Evolutionary conservation across 2,888 invertebrate species (phyloP).

Genomic region (Dexiosoma caninum): DNA sequence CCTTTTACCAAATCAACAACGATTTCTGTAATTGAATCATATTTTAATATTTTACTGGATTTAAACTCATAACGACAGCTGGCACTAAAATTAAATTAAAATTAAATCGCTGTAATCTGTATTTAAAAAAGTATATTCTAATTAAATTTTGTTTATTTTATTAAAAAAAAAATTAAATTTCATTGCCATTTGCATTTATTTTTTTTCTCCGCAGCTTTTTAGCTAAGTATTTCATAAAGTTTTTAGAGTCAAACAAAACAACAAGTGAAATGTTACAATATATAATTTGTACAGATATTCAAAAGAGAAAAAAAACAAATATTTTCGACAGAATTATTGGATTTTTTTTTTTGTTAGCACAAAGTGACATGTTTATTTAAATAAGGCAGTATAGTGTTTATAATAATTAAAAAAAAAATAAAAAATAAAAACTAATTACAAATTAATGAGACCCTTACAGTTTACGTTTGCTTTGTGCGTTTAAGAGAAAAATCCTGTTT

Average conservation of each 20-base stretch:
- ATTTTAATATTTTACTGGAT: no score
- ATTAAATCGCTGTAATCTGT: no score
- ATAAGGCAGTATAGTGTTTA: not conserved
- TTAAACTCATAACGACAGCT: not conserved
- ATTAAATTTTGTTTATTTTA: not conserved
- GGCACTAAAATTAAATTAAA: not conserved
- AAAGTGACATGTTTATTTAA: not conserved
- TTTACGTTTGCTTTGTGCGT: not conserved
- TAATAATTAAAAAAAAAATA: not conserved
- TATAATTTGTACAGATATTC: no score
- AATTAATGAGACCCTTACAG: constrained; percentile 28
- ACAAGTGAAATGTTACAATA: constrained; percentile 56
- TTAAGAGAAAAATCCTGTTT: not conserved
- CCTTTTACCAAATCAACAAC: no score
- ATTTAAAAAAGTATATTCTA: not conserved
- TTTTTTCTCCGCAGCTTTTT: not conserved
- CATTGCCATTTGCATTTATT: constrained; percentile 4
- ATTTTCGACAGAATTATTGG: not conserved
- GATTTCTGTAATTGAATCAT: no score
- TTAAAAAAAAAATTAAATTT: constrained; percentile 20
- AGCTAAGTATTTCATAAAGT: constrained; percentile 52
- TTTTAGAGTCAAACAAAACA: constrained; percentile 57
- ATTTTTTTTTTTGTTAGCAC: not conserved
- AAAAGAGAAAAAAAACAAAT: not conserved
- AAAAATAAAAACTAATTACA: constrained; percentile 32